Conservation (phyloP, 2,113 vertebrate genomes). For the Apodemus speciosus region DNA sequence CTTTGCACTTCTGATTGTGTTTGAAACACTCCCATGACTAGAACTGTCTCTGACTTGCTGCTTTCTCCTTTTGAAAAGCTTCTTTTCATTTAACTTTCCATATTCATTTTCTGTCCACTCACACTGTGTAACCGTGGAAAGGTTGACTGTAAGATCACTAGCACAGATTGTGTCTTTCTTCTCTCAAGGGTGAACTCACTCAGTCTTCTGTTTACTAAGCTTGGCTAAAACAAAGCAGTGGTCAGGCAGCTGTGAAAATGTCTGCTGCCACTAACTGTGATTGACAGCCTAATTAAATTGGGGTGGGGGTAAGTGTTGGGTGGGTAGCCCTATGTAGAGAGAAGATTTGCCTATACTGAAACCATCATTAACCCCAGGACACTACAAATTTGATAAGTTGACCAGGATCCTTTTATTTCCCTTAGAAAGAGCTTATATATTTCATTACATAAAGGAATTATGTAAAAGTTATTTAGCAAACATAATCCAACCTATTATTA, state of each 20-base stretch:
- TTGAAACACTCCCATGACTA: slow-evolving; percentile 13
- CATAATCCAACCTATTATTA: neutral
- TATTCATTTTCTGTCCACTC: neutral
- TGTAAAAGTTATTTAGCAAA: slow-evolving; percentile 35
- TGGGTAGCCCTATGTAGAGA: neutral
- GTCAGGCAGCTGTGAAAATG: slow-evolving; percentile 47
- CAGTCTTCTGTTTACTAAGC: neutral
- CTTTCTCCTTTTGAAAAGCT: neutral
- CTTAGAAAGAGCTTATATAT: slow-evolving; percentile 2
- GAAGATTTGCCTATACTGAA: slow-evolving; percentile 42
- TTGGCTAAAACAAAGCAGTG: slow-evolving; percentile 60
- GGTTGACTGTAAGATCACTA: neutral
- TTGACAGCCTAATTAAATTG: slow-evolving; percentile 55
- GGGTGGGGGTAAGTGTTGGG: neutral
- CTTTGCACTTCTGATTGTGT: neutral
- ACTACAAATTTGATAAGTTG: neutral
- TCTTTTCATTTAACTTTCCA: neutral
- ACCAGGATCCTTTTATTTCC: neutral
- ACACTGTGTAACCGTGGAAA: neutral
- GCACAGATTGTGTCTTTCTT: neutral
- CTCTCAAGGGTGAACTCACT: neutral
- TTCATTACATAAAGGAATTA: neutral
- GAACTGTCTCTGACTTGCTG: neutral
- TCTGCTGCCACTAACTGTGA: slow-evolving; percentile 38
- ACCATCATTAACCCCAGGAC: neutral